Evolutionary conservation across 2,113 vertebrate genomes (phyloP).

Genomic region (Trichomycterus rosablanca): DNA sequence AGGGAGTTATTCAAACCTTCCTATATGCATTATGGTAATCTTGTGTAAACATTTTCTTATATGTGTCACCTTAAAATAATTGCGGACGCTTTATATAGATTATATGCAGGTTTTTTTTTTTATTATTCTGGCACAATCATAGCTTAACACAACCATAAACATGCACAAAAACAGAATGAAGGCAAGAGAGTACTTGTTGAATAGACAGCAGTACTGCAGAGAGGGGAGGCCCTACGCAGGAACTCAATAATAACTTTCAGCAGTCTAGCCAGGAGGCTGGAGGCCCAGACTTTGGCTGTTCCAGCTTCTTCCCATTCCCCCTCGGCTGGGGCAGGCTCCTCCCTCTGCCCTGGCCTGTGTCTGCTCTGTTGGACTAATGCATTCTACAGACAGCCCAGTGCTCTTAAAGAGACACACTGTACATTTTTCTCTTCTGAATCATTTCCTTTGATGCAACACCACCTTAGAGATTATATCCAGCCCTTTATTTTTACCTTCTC

Average conservation of each 20-base stretch:
- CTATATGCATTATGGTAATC: no score
- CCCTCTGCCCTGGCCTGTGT: constrained; percentile 65
- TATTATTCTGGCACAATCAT: no score
- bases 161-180: background rate
- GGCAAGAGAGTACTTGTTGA: constrained; percentile 23
- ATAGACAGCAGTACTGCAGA: constrained; percentile 73
- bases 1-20: no score
- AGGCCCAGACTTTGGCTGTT: constrained; percentile 87
- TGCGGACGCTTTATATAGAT: no score
- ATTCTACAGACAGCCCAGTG: constrained; percentile 76
- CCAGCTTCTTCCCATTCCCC: constrained; percentile 53
- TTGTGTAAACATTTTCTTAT: no score
- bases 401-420: constrained; percentile 77
- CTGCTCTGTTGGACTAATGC: constrained; percentile 81
- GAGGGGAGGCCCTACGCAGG: constrained; percentile 77
- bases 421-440: constrained; percentile 74
- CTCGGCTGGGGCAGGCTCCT: constrained; percentile 30
- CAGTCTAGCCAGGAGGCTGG: constrained; percentile 87
- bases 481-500: constrained; percentile 27
- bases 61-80: no score
- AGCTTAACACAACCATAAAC: background rate
- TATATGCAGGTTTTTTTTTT: no score
- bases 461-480: constrained; percentile 59
- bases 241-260: constrained; percentile 93
- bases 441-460: constrained; percentile 65